Conservation (phyloP, 2,113 vertebrate species). For the Gallinago paraguaiae region DNA sequence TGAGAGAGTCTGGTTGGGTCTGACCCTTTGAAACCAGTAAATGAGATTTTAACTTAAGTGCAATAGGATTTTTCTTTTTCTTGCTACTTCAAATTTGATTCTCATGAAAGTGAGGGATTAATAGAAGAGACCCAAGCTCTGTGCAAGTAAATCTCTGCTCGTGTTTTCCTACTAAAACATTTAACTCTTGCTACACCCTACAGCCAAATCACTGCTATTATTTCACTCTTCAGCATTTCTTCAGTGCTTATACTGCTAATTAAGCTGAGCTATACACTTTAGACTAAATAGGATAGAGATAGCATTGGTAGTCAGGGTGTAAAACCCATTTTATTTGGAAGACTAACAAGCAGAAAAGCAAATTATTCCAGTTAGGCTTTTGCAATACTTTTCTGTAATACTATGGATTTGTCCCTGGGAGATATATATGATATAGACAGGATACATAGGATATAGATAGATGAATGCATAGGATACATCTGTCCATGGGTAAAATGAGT, state of each 20-base stretch:
- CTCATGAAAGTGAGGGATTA: constrained; percentile 31
- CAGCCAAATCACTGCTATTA: neutral
- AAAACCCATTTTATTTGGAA: neutral
- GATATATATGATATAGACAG: neutral
- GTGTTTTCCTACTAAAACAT: neutral
- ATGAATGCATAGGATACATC: neutral
- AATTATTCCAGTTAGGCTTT: neutral
- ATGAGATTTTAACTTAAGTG: constrained; percentile 40
- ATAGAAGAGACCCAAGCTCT: constrained; percentile 9
- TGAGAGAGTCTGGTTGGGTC: neutral
- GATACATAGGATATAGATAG: neutral
- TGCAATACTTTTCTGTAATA: neutral
- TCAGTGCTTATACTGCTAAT: neutral
- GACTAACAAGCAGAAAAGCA: neutral
- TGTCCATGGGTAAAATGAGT: neutral
- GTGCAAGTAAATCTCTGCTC: constrained; percentile 10
- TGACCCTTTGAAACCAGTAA: constrained; percentile 30
- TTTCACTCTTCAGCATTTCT: neutral
- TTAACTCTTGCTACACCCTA: constrained; percentile 12
- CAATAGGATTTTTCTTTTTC: constrained; percentile 31
- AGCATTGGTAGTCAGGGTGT: neutral
- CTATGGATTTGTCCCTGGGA: neutral
- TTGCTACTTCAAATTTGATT: constrained; percentile 37
- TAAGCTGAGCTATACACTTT: neutral
- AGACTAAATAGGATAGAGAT: neutral